phyloP scores from a whole-genome alignment of 1,140 invertebrate genomes.

The Leptinotarsa defecta region DNA sequence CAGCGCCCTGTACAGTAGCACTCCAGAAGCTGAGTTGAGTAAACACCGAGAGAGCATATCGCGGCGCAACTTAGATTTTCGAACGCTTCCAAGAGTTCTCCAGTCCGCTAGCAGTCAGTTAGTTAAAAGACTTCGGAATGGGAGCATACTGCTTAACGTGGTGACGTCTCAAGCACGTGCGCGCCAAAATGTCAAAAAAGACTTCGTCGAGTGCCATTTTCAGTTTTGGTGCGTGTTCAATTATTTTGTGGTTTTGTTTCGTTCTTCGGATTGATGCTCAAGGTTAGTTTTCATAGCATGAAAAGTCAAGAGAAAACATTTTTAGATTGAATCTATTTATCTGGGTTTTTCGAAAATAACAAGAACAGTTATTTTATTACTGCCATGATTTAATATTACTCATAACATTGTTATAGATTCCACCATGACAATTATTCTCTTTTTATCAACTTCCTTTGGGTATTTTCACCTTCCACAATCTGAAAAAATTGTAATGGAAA shows the following conservation, averaged over 20 bases:
- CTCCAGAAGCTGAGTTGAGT: background rate
- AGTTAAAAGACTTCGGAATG: conserved; percentile 15
- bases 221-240: conserved; percentile 8
- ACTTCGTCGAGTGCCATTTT: conserved; percentile 14
- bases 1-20: background rate
- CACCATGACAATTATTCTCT: no score
- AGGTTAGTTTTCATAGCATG: conserved; percentile 7
- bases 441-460: no score
- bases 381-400: no score
- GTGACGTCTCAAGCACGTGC: conserved; percentile 24
- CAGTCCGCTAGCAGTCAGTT: conserved; percentile 2
- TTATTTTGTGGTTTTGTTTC: conserved; percentile 1
- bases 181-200: conserved; percentile 22
- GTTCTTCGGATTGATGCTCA: background rate
- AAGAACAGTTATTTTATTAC: no score
- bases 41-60: background rate
- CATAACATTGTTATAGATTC: no score
- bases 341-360: no score
- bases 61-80: background rate
- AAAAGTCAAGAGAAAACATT: background rate
- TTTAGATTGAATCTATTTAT: no score
- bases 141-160: background rate
- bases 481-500: no score
- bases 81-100: background rate
- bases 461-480: no score